phyloP scores from a whole-genome alignment of 2,888 invertebrate species.

The Drepana falcataria region DNA sequence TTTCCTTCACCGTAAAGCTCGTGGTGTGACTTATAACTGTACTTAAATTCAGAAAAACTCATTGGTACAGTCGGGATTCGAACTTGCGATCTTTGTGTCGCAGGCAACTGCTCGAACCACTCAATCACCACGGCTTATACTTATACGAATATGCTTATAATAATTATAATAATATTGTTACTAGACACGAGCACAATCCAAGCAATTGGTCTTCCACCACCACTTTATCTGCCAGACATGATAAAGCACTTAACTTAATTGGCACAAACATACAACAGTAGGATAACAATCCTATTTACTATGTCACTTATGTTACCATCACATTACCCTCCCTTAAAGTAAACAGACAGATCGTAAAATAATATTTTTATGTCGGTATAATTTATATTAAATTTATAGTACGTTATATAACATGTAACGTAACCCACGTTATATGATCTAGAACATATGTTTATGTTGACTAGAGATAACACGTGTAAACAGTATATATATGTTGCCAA shows the following conservation, averaged over 20 bases:
- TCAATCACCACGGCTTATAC: too few species aligned
- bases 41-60: too few species aligned
- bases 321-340: neutral
- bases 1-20: too few species aligned
- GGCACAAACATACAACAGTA: conserved; percentile 23
- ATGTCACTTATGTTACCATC: neutral
- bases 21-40: too few species aligned
- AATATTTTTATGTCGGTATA: too few species aligned
- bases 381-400: too few species aligned
- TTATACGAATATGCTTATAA: too few species aligned
- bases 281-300: neutral
- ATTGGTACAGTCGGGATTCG: too few species aligned
- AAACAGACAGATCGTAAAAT: too few species aligned
- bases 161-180: conserved; percentile 17
- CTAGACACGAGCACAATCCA: conserved; percentile 27
- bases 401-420: too few species aligned
- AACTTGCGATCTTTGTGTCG: too few species aligned
- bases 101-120: too few species aligned
- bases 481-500: conserved; percentile 24
- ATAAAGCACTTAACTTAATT: conserved; percentile 60
- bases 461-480: conserved; percentile 19
- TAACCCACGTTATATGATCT: neutral
- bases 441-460: conserved; percentile 15
- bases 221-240: conserved; percentile 46
- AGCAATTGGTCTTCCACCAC: conserved; percentile 32